Base-by-base conservation (phyloP, 2,888 invertebrate species). In the Ophion costatus region DNA sequence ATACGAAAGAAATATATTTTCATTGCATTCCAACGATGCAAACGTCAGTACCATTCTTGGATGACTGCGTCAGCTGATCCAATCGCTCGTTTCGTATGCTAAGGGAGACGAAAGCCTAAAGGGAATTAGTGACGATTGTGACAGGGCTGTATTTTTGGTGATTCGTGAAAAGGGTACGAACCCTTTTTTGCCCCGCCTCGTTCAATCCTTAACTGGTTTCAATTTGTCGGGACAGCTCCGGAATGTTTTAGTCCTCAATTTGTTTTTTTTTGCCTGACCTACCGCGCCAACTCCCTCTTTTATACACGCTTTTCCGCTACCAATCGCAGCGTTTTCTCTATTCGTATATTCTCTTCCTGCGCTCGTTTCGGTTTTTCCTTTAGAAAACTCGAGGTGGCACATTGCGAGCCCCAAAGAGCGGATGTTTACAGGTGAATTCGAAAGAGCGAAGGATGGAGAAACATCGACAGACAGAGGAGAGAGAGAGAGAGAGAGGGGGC, bases 341-440 rank as follows among this genome's bases (percentile, higher is more conserved):
- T 66, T 51, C 51, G 56, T 66, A 29, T 59, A 75, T 75, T 33
- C 69, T n/a, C 56, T 80, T 57, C 51, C 14, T 22, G 11, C 56
- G 22, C 70, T 71, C 78, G 61, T 82, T 64, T 38, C 17, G 20
- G 56, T 24, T 59, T 71, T 59, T 57, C 51, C 66, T 71, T 76
- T 71, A 59, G 29, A 56, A 77, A 74, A 80, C 75, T 74, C 57
- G 42, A 57, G 64, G 45, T 83, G 45, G 75, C 22, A 79, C 75
- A 70, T 75, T 83, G 38, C 57, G 2, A 59, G 66, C 69, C 56
- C 80, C 80, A 80, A 80, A 84, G 77, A 86, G 64, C 70, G 82
- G 80, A 82, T 86, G 80, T 86, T 84, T 84, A 77, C 80, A 67
- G 63, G 76, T 61, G 84, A 74, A 73, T 74, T 22, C 51, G 74